Percentiles rank a stretch among this genome's conserved stretches.
phyloP scores from a whole-genome alignment of 2,113 vertebrate genomes.

The Tympanuchus pallidicinctus region DNA sequence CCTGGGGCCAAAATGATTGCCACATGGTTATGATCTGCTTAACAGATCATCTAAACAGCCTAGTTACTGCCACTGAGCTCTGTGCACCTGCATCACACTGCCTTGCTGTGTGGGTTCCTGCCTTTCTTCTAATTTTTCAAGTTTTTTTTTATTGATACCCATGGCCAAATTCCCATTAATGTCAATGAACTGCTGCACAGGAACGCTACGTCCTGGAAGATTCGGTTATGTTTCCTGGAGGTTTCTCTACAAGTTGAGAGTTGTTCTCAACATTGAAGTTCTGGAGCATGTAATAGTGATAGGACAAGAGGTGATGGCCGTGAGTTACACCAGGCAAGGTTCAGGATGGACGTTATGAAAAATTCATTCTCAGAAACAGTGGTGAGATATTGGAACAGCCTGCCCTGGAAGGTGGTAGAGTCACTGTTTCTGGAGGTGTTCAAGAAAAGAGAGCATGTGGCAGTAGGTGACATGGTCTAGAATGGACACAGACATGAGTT shows the following conservation, averaged over 20 bases:
- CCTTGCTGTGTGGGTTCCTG: fast-evolving
- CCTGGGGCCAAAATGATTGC: not conserved
- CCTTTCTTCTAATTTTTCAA: not conserved
- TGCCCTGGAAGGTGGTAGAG: no score
- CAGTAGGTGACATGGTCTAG: no score
- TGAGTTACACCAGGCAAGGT: no score
- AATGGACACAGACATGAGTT: no score
- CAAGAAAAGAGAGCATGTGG: no score
- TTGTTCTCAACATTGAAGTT: no score
- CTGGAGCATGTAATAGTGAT: no score
- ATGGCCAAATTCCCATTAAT: not conserved
- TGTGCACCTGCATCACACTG: not conserved
- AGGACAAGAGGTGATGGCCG: no score
- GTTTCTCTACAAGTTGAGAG: not conserved
- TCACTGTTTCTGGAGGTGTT: no score
- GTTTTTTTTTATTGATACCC: not conserved
- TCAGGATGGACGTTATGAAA: no score
- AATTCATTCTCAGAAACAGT: no score
- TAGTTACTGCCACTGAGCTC: not conserved
- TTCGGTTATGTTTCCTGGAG: not conserved
- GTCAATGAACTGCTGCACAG: not conserved
- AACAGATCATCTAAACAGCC: not conserved
- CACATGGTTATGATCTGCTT: not conserved
- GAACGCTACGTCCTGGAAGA: not conserved
- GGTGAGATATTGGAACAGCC: no score